These are phyloP conservation scores for Andricus quercusramuli DNA, from an alignment of 2,888 invertebrate genomes.

Conservation along the genomic window DNA sequence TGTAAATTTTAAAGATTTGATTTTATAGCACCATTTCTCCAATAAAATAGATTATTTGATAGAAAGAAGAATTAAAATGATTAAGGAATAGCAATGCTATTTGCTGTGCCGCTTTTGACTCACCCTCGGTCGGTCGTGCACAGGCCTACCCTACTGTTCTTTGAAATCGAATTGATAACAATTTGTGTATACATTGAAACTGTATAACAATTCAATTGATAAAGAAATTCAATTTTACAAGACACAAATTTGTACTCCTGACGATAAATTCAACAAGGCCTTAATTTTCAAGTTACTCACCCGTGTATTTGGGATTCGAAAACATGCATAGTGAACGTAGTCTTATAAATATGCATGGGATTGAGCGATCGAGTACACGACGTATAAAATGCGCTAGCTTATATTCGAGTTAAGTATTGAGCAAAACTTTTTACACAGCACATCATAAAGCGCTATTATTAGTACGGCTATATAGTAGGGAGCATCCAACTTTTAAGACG, in stretches of 20 bases:
- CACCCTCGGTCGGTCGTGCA: too few relatives aligned
- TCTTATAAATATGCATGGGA: constrained; percentile 30
- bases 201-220: neutral
- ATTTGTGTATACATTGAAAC: neutral
- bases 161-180: too few relatives aligned
- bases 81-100: too few relatives aligned
- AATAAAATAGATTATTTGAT: too few relatives aligned
- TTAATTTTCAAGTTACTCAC: neutral
- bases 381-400: constrained; percentile 9
- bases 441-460: constrained; percentile 31
- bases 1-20: too few relatives aligned
- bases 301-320: constrained; percentile 4
- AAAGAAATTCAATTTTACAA: neutral
- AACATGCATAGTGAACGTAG: constrained; percentile 7
- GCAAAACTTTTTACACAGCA: constrained; percentile 24
- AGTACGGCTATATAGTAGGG: neutral
- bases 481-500: constrained; percentile 36
- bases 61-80: too few relatives aligned
- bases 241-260: neutral
- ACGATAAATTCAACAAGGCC: constrained; percentile 5
- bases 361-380: constrained; percentile 19
- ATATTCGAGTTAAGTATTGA: constrained; percentile 30
- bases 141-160: too few relatives aligned
- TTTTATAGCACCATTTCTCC: too few relatives aligned
- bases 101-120: too few relatives aligned